Conservation (phyloP, 2,797 vertebrate species). For the Falco naumanni region DNA sequence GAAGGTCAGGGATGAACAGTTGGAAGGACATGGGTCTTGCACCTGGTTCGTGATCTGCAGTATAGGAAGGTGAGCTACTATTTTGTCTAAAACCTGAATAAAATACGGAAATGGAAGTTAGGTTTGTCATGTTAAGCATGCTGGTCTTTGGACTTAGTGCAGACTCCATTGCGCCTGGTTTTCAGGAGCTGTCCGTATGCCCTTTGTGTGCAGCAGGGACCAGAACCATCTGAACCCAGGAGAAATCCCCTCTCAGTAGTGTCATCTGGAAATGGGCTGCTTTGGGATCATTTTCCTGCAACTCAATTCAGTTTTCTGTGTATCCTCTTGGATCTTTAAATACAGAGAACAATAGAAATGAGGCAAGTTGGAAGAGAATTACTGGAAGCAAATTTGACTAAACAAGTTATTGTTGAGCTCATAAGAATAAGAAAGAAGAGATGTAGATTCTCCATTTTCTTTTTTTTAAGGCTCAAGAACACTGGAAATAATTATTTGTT, state of each 20-base stretch:
- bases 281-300: neutral
- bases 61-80: neutral
- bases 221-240: neutral
- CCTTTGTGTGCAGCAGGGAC: neutral
- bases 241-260: rapidly evolving
- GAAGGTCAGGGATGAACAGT: neutral
- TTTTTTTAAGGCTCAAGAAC: neutral
- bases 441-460: neutral
- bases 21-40: neutral
- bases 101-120: neutral
- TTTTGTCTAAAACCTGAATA: neutral
- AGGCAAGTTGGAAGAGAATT: rapidly evolving
- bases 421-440: neutral
- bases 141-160: neutral
- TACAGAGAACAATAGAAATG: neutral
- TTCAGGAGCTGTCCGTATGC: rapidly evolving
- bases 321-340: neutral
- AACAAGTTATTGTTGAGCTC: neutral
- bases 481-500: neutral
- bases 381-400: neutral
- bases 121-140: neutral
- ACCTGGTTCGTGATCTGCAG: neutral
- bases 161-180: rapidly evolving
- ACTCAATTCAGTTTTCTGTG: neutral
- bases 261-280: neutral